Base-by-base conservation (phyloP, 2,797 vertebrate genomes). In the Neomorphus geoffroyi region DNA sequence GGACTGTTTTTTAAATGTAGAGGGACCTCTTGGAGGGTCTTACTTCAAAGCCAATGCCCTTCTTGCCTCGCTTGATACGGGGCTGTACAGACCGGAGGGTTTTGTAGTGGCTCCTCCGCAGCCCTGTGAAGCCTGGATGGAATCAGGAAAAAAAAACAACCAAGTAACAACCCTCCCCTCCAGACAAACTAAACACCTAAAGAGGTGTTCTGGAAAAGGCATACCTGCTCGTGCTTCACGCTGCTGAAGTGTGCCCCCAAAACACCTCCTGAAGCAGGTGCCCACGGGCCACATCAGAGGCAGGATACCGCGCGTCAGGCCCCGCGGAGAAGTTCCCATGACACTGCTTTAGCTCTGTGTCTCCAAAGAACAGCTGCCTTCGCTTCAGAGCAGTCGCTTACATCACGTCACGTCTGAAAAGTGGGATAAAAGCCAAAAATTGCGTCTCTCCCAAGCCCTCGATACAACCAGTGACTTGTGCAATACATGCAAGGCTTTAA, bases 371-470 rank as follows among this genome's bases (percentile, higher is more conserved):
- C 45, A 60, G 65, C 73, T 85, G 54, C 56, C 56, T 82, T 67
- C 72, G 11, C 79, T 93, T 91, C 72, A 83, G 75, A 91, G 79
- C 89, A 89, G 60, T 82, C 48, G 41, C 56, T 91, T 48, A 62
- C 66, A 88, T 54, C 87, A 83, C 8, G 17, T 65, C 82, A 80
- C 2, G 1, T 80, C 87, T 93, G 90, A 90, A 60, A 94, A 87
- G 58, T 18, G 57, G 79, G 90, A 91, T 73, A 54, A 72, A 87
- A 95, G 92, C 87, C 80, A 89, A 87, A 90, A 86, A 67, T 12
- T 41, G 32, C 5, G 24, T 78, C 81, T 93, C 60, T 92, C 65
- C 57, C 79, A 77, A 88, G 72, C 71, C 71, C 79, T 94, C 75
- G 67, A 46, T 89, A 89, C 89, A 95, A 62, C 58, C 33, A n/a